phyloP scores from a whole-genome alignment of 2,888 invertebrate genomes.

The Molorchus minor region DNA sequence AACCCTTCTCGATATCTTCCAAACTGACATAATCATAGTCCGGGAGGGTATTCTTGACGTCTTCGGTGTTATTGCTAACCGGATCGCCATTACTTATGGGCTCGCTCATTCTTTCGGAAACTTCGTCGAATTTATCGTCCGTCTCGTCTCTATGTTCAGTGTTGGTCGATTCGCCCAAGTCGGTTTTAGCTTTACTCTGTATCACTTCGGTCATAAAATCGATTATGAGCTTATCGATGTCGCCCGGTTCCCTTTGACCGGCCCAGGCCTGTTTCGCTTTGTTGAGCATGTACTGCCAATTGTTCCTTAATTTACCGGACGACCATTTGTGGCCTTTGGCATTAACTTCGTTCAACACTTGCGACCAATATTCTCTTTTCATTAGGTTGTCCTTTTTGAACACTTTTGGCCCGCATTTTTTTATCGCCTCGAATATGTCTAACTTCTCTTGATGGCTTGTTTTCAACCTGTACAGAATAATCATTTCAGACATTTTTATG shows the following conservation, averaged over 20 bases:
- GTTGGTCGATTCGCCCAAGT: neutral
- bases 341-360: neutral
- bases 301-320: neutral
- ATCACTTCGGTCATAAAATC: conserved; percentile 18
- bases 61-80: neutral
- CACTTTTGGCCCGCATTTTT: neutral
- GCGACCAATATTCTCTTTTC: too few species aligned
- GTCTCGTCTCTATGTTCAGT: neutral
- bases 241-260: neutral
- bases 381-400: neutral
- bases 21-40: neutral
- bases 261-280: conserved; percentile 14
- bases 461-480: too few species aligned
- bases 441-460: neutral
- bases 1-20: neutral
- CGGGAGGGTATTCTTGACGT: neutral
- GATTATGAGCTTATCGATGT: neutral
- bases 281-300: neutral
- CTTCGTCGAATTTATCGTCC: neutral
- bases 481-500: too few species aligned
- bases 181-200: neutral
- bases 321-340: neutral
- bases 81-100: neutral
- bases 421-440: neutral
- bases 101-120: neutral